Conservation (phyloP, 2,888 invertebrate genomes). For the Acrobeloides nanus region DNA sequence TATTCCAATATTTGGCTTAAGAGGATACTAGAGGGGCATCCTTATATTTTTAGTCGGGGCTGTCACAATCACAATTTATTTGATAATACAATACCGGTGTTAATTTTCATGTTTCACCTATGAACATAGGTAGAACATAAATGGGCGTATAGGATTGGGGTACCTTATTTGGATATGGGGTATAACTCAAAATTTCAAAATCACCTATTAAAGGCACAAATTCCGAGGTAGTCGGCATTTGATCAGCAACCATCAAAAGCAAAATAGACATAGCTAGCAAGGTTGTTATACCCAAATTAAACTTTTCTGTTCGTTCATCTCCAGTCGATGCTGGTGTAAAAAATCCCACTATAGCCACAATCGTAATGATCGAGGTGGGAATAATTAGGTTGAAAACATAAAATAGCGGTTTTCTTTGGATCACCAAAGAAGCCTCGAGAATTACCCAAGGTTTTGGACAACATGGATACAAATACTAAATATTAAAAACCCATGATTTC, state of each 20-base stretch:
- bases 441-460: slow-evolving; percentile 42
- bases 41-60: too few species aligned
- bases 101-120: too few species aligned
- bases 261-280: slow-evolving; percentile 57
- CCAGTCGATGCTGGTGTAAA: slow-evolving; percentile 56
- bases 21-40: too few species aligned
- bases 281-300: slow-evolving; percentile 42
- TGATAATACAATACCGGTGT: too few species aligned
- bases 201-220: slow-evolving; percentile 57
- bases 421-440: slow-evolving; percentile 22
- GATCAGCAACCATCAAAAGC: slow-evolving; percentile 57
- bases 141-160: too few species aligned
- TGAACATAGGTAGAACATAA: too few species aligned
- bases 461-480: slow-evolving; percentile 51
- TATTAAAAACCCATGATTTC: too few species aligned
- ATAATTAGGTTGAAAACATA: slow-evolving; percentile 55
- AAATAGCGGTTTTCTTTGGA: slow-evolving; percentile 47
- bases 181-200: too few species aligned
- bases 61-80: too few species aligned
- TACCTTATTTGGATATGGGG: too few species aligned
- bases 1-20: too few species aligned
- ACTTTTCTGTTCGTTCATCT: slow-evolving; percentile 52
- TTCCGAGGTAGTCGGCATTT: slow-evolving; percentile 59
- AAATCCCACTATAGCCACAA: slow-evolving; percentile 55
- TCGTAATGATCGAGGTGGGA: slow-evolving; percentile 56